Percentiles rank a stretch among this genome's conserved stretches.
phyloP scores from a whole-genome alignment of 2,888 invertebrate genomes.

The Mesochorus sp. region DNA sequence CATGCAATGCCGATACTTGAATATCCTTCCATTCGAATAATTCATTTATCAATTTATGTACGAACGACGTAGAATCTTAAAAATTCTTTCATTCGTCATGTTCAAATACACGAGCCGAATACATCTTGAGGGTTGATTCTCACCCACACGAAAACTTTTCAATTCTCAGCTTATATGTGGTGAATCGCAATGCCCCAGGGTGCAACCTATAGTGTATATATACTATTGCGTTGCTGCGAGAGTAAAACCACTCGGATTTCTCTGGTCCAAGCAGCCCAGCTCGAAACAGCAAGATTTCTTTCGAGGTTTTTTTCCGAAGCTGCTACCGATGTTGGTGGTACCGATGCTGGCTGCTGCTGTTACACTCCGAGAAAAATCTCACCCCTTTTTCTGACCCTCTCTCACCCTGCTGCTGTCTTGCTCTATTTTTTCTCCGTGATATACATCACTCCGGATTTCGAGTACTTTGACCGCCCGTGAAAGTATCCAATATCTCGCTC shows the following conservation, averaged over 20 bases:
- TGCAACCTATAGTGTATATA: slow-evolving; percentile 17
- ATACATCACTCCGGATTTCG: slow-evolving; percentile 29
- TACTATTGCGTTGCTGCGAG: slow-evolving; percentile 19
- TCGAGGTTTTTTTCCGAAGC: slow-evolving; percentile 20
- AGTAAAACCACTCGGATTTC: slow-evolving; percentile 36
- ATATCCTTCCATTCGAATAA: too few relatives aligned
- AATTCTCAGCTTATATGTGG: slow-evolving; percentile 20
- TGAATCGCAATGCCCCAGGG: slow-evolving; percentile 12
- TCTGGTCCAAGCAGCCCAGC: slow-evolving; percentile 14
- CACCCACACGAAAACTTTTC: slow-evolving; percentile 20
- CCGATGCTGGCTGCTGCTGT: too few relatives aligned
- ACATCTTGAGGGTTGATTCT: slow-evolving; percentile 2
- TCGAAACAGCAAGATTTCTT: slow-evolving; percentile 25
- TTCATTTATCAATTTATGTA: background rate
- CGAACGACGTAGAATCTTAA: background rate
- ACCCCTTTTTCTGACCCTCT: background rate
- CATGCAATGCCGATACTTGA: too few relatives aligned
- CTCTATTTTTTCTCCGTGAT: background rate
- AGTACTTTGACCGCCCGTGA: slow-evolving; percentile 32
- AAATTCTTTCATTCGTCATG: background rate
- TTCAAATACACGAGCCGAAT: background rate
- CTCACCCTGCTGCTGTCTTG: background rate
- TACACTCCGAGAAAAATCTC: slow-evolving; percentile 15
- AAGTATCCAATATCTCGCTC: slow-evolving; percentile 48
- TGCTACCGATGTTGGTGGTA: too few relatives aligned